Evolutionary conservation across 1,140 invertebrate genomes (phyloP), one percentile per base, ranked within the genome.

Genomic region (Brachionus paranguensis): DNA sequence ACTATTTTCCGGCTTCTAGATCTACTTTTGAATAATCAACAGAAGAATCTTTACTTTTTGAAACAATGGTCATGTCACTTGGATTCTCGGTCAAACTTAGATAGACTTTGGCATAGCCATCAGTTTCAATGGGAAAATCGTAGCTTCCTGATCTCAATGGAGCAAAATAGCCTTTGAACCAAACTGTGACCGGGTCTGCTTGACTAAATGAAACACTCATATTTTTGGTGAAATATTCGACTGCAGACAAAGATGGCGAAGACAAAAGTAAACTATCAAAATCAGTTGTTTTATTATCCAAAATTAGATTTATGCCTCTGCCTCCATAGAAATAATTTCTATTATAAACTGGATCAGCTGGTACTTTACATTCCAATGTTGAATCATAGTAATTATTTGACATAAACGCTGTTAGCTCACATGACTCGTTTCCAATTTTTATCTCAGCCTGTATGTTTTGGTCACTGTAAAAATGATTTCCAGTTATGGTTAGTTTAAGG

Each of bases 401-500:
- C 27, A 27, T 2, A 29, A 50, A 76, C n/a, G 10, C n/a, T 14
- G 50, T 37, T 11, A 76, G 11, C 50, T 53, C 47, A 47, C 72
- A 76, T 27, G n/a, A 50, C 33, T 20, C 60, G 17, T 47, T n/a
- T n/a, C 12, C 50, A 24, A 81, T 81, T 24, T 81, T 64, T 14
- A 81, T 68, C 3, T 64, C 11, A 43, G 78, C 78, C 7, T 20
- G 29, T 14, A 60, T 37, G 7, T 29, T 14, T 81, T 81, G n/a
- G 53, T 81, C 78, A 81, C 17, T 64, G 33, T 81, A 81, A 47
- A 81, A 81, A 37, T 81, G 37, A 45, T 45, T 64, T 8, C 78
- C 78, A 10, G 20, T 43, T 14, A 81, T 43, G 20, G 24, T 64
- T 37, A 81, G 33, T 47, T 33, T 81, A 33, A 43, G n/a, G 27